Evolutionary conservation across 2,888 invertebrate genomes (phyloP).

Genomic region (Osmoderma eremita): DNA sequence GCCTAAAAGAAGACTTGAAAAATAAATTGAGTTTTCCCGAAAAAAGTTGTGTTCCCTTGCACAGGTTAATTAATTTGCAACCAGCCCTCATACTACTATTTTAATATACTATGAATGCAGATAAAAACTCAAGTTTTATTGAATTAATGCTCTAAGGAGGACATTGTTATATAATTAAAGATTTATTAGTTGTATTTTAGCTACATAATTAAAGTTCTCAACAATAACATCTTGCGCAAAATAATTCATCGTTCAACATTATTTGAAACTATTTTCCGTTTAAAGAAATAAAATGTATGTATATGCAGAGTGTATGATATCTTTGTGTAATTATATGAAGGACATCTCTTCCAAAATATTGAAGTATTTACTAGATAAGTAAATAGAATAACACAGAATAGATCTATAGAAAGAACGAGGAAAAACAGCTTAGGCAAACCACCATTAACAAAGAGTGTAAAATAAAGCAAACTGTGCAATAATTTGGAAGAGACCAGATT

Average conservation of each 20-base stretch:
- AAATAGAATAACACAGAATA: constrained; percentile 12
- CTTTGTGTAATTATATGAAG: constrained; percentile 10
- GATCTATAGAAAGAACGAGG: constrained; percentile 8
- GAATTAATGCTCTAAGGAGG: too few relatives aligned
- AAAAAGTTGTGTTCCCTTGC: too few relatives aligned
- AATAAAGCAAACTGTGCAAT: constrained; percentile 29
- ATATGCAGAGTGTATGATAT: constrained; percentile 1
- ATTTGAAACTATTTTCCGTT: constrained; percentile 4
- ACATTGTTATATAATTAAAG: too few relatives aligned
- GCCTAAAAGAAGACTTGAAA: too few relatives aligned
- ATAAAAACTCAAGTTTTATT: too few relatives aligned
- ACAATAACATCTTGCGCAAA: too few relatives aligned
- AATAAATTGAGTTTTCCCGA: too few relatives aligned
- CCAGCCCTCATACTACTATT: too few relatives aligned
- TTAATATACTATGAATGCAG: too few relatives aligned
- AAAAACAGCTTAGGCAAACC: constrained; percentile 24
- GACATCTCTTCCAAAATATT: constrained; percentile 40
- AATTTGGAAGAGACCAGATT: constrained; percentile 37
- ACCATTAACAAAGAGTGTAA: constrained; percentile 13
- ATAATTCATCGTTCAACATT: not conserved
- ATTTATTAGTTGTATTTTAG: too few relatives aligned
- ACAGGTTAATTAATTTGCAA: too few relatives aligned
- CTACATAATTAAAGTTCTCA: too few relatives aligned
- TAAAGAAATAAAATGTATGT: constrained; percentile 5
- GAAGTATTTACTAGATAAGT: not conserved